Evolutionary conservation across 2,888 invertebrate species (phyloP).

Genomic region (Tetranychus piercei): DNA sequence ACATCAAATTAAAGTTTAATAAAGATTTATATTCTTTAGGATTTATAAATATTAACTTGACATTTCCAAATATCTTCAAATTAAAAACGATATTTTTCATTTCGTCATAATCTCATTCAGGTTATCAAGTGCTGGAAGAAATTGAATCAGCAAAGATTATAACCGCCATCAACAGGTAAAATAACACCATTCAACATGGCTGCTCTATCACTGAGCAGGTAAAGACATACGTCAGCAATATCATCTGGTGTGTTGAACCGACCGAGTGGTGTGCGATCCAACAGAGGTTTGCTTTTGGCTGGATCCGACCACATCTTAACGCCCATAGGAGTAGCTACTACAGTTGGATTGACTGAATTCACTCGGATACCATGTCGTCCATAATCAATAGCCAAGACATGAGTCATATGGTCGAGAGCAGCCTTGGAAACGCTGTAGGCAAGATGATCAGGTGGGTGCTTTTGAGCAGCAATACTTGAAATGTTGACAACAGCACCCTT

Average conservation of each 20-base stretch:
- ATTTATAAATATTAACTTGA: too few relatives aligned
- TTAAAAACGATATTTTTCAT: too few relatives aligned
- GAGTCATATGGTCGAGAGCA: slow-evolving; percentile 65
- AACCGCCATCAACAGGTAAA: slow-evolving; percentile 68
- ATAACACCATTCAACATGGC: slow-evolving; percentile 60
- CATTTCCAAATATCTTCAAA: too few relatives aligned
- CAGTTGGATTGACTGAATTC: slow-evolving; percentile 80
- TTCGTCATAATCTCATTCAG: too few relatives aligned
- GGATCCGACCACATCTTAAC: slow-evolving; percentile 54
- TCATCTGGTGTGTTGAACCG: slow-evolving; percentile 53
- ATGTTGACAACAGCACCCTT: slow-evolving; percentile 71
- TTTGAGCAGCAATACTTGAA: slow-evolving; percentile 54
- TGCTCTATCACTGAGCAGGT: slow-evolving; percentile 57
- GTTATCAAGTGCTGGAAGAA: too few relatives aligned
- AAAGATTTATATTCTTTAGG: too few relatives aligned
- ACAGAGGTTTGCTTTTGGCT: slow-evolving; percentile 48
- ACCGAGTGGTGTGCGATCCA: slow-evolving; percentile 61
- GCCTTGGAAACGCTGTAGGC: slow-evolving; percentile 71
- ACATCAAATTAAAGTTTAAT: too few relatives aligned
- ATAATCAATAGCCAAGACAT: slow-evolving; percentile 65
- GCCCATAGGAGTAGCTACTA: slow-evolving; percentile 80
- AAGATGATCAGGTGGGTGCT: slow-evolving; percentile 53
- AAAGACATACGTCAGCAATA: slow-evolving; percentile 56
- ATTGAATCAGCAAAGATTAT: slow-evolving; percentile 25
- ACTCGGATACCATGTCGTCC: slow-evolving; percentile 60